Conservation (phyloP, 2,113 vertebrate genomes). For the Pardalotus punctatus region DNA sequence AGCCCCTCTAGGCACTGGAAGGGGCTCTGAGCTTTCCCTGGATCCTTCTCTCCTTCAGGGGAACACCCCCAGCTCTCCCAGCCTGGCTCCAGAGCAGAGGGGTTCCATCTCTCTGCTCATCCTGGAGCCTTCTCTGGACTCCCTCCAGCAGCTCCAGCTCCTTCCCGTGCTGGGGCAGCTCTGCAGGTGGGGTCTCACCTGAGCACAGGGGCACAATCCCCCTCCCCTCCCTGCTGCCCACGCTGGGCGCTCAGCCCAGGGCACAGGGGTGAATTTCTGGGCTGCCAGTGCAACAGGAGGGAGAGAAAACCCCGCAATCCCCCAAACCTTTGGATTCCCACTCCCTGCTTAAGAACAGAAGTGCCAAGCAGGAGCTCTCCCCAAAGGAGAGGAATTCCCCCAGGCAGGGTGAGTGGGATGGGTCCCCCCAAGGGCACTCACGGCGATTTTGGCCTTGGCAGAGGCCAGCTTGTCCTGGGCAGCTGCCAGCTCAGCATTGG, state of each 20-base stretch:
- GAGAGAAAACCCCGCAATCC: background rate
- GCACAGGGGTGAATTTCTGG: background rate
- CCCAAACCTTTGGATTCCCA: no score
- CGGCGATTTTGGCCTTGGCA: constrained; percentile 88
- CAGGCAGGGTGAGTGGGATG: fast-evolving
- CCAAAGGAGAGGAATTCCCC: background rate
- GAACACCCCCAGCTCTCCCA: background rate
- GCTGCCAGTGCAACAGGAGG: background rate
- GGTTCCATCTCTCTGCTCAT: background rate
- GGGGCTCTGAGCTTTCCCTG: background rate
- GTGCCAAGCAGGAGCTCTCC: background rate
- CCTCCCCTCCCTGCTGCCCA: background rate
- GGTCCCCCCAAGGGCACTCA: constrained; percentile 67
- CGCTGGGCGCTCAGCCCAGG: background rate
- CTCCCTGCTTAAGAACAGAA: fast-evolving
- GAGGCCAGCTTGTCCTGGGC: constrained; percentile 87
- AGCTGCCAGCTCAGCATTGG: constrained; percentile 82
- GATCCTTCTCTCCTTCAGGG: fast-evolving
- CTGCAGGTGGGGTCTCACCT: background rate
- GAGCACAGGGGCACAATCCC: background rate
- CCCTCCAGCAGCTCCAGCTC: background rate
- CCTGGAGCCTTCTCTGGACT: background rate
- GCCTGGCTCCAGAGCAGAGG: background rate
- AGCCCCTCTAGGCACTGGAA: background rate
- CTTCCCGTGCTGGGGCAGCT: background rate